Evolutionary conservation across 2,888 invertebrate species (phyloP), one percentile per base, ranked within the genome.

Genomic region (Atherix ibis): DNA sequence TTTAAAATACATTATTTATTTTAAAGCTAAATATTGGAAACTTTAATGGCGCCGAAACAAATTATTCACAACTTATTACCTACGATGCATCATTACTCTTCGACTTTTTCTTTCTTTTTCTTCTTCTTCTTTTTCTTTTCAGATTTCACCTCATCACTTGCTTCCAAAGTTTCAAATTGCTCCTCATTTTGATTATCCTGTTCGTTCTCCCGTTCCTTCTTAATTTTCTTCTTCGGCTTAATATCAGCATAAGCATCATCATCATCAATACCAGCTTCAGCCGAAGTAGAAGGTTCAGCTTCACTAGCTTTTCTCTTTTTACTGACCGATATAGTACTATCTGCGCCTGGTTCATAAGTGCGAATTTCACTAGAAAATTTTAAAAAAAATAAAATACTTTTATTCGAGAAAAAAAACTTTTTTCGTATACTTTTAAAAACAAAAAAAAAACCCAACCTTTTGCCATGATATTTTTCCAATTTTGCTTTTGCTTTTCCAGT

Each of bases 391-490:
- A 27, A 27, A 5, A 8, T n/a, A 27, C 5, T 27, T n/a, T 27
- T 27, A 27, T 27, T 27, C n/a, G 9, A 9, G 22, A 6, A 22
- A 9, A 22, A 9, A 22, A 22, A 22, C 6, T 22, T 22, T 22
- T 6, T 22, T 9, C 22, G 22, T 9, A 22, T 9, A 10, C n/a
- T 13, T 5, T 26, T 5, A 26, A 26, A 26, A 26, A 26, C n/a
- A 3, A 4, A 28, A 5, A 9, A 2, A 17, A 9, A 5, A 18
- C 14, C 2, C 2, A 36, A 58, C 58, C 58, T 53, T 53, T 65
- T 51, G 10, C 53, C 75, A 47, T 89, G 84, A 54, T 94, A 95
- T 63, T 91, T 94, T 49, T 94, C 91, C 53, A 89, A 88, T 55
- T 84, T 87, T 2, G 83, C 80, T 51, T 82, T 80, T 2, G 79